phyloP scores from a whole-genome alignment of 2,113 vertebrate species.

The Lampris incognitus region DNA sequence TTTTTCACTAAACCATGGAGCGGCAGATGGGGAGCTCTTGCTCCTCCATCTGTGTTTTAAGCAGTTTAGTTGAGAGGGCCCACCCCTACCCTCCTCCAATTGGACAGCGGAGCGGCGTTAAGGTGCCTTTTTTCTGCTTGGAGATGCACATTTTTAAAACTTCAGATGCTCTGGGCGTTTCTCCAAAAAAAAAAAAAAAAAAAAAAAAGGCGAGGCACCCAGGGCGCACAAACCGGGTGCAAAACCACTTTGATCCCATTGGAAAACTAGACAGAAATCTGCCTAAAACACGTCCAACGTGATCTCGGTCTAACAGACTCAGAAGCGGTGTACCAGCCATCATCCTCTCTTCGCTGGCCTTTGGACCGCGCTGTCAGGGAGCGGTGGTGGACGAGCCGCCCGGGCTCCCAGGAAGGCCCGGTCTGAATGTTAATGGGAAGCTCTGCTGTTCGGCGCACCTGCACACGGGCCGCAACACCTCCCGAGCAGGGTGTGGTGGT shows the following conservation, averaged over 20 bases:
- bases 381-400: conserved; percentile 25
- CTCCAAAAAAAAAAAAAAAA: too few relatives aligned
- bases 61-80: too few relatives aligned
- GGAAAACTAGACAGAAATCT: background rate
- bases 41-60: too few relatives aligned
- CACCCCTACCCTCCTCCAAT: too few relatives aligned
- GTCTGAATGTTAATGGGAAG: conserved; percentile 47
- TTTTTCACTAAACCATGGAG: too few relatives aligned
- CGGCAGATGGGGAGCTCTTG: too few relatives aligned
- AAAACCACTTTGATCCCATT: background rate
- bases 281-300: conserved; percentile 7
- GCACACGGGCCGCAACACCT: conserved; percentile 14
- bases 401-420: conserved; percentile 23
- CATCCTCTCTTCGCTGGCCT: conserved; percentile 16
- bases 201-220: too few relatives aligned
- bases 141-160: too few relatives aligned
- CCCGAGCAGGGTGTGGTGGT: conserved; percentile 17
- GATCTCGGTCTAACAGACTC: conserved; percentile 23
- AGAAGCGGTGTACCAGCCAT: conserved; percentile 33
- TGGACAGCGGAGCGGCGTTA: too few relatives aligned
- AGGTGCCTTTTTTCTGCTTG: too few relatives aligned
- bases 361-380: conserved; percentile 26
- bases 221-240: too few relatives aligned
- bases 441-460: conserved; percentile 15
- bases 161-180: too few relatives aligned